Evolutionary conservation across 2,888 invertebrate species (phyloP).

Genomic region (Pollenia amentaria): DNA sequence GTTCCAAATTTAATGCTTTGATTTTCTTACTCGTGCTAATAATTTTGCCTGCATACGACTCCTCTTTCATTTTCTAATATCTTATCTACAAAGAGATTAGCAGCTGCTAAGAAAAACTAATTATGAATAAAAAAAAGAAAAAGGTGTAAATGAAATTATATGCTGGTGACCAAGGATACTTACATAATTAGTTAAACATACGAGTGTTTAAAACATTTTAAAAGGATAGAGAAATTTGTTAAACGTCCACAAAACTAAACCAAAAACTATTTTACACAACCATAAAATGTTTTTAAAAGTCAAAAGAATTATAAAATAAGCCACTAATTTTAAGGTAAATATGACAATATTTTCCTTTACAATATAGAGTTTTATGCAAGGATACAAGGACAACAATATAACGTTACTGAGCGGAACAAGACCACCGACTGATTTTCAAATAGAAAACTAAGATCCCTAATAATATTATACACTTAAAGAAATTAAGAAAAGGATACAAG

Average conservation of each 20-base stretch:
- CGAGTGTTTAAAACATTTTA: constrained; percentile 28
- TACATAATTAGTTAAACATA: constrained; percentile 19
- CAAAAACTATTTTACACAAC: constrained; percentile 68
- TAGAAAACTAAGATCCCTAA: constrained; percentile 50
- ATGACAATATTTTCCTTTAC: constrained; percentile 56
- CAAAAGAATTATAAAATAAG: constrained; percentile 46
- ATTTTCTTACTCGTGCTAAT: not conserved
- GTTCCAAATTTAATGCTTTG: not conserved
- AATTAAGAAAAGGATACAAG: not conserved
- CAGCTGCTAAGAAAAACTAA: constrained; percentile 58
- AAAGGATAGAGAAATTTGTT: constrained; percentile 46
- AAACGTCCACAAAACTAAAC: constrained; percentile 68
- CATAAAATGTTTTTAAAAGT: constrained; percentile 10
- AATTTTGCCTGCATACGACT: not conserved
- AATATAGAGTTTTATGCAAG: constrained; percentile 16
- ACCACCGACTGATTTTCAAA: constrained; percentile 70
- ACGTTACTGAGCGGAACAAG: constrained; percentile 61
- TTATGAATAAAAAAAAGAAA: constrained; percentile 13
- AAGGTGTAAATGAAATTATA: constrained; percentile 70
- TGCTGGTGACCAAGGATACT: constrained; percentile 40
- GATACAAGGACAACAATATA: constrained; percentile 34
- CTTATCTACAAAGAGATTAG: constrained; percentile 28
- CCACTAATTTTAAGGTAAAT: constrained; percentile 73
- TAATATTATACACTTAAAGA: constrained; percentile 32
- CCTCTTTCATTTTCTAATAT: not conserved